These are phyloP conservation scores for Hydropsyche tenuis DNA, from an alignment of 1,140 invertebrate species.

Conservation along the genomic window DNA sequence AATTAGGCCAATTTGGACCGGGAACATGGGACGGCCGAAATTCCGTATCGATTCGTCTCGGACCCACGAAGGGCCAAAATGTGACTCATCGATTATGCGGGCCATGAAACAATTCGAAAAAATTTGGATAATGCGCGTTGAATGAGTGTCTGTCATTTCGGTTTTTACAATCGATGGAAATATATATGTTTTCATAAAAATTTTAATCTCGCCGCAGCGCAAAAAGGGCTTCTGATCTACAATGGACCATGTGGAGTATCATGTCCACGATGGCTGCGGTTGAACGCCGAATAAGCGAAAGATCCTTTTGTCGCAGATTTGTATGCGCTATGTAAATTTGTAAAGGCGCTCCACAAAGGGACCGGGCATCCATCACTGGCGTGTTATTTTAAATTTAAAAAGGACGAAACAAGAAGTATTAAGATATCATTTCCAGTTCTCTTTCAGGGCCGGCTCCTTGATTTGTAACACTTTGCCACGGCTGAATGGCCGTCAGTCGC, in stretches of 20 bases:
- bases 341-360: too few species aligned
- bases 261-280: constrained; percentile 12
- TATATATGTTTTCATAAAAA: too few species aligned
- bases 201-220: too few species aligned
- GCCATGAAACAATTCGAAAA: not conserved
- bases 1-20: constrained; percentile 29
- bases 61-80: constrained; percentile 15
- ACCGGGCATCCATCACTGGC: too few species aligned
- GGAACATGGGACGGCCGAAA: constrained; percentile 7
- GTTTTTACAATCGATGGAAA: too few species aligned
- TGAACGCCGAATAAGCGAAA: constrained; percentile 26
- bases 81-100: constrained; percentile 23
- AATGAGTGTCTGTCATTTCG: too few species aligned
- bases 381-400: too few species aligned
- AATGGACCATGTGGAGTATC: constrained; percentile 19
- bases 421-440: constrained; percentile 48
- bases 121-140: too few species aligned
- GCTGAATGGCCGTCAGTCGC: not conserved
- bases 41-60: constrained; percentile 29
- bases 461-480: constrained; percentile 47
- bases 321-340: too few species aligned
- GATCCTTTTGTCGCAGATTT: not conserved
- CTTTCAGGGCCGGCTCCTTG: constrained; percentile 36
- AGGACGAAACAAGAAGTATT: constrained; percentile 36
- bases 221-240: not conserved